phyloP scores from a whole-genome alignment of 2,888 invertebrate species.

The Beris morrisii region DNA sequence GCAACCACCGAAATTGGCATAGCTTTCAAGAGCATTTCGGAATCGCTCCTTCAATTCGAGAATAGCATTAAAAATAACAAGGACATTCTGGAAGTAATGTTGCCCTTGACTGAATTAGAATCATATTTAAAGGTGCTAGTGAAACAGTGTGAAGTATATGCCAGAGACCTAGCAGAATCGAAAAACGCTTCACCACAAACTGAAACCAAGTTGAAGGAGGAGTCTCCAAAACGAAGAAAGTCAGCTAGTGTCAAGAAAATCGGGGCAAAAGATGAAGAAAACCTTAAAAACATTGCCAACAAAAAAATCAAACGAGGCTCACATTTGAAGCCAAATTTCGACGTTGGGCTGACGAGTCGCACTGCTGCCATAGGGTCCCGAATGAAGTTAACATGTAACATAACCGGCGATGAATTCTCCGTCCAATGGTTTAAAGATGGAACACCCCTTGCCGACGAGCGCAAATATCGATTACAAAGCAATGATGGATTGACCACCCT shows the following conservation, averaged over 20 bases:
- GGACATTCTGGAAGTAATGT: too few relatives aligned
- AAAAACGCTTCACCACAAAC: neutral
- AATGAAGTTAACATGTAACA: conserved; percentile 77
- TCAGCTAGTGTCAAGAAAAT: neutral
- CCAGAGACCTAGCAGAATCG: neutral
- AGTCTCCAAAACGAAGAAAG: neutral
- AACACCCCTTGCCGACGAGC: conserved; percentile 52
- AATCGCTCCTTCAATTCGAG: too few relatives aligned
- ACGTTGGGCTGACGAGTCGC: conserved; percentile 72
- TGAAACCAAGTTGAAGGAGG: neutral
- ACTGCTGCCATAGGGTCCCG: conserved; percentile 73
- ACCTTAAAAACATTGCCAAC: neutral
- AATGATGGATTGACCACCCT: conserved; percentile 67
- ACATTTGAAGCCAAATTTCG: conserved; percentile 49
- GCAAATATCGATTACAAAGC: conserved; percentile 54
- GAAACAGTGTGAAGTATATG: too few relatives aligned
- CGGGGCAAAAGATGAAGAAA: neutral
- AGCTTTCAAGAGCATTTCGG: too few relatives aligned
- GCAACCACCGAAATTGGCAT: too few relatives aligned
- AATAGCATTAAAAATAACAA: too few relatives aligned
- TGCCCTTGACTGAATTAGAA: too few relatives aligned
- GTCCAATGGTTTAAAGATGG: conserved; percentile 77
- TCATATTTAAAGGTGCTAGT: too few relatives aligned
- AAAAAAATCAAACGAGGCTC: conserved; percentile 38
- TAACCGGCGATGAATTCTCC: conserved; percentile 69